Base-by-base conservation (phyloP, 2,888 invertebrate genomes). In the Malthinus seriepunctatus region DNA sequence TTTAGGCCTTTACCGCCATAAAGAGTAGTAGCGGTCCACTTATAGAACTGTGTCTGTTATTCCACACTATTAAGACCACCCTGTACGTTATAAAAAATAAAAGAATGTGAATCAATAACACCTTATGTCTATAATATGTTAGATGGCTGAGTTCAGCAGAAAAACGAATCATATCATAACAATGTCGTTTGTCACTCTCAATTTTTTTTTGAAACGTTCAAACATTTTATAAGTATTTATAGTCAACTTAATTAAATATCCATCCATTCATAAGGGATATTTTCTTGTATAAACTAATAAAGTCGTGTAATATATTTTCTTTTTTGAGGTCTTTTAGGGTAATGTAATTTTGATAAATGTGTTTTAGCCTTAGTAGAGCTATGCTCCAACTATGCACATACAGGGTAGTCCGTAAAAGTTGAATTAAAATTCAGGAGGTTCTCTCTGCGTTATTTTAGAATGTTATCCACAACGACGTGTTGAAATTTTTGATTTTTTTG, bases 321-420 rank as follows among this genome's bases (percentile, higher is more conserved):
- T 39, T 42, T 31, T 32, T 39, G 46, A n/a, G 33, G 23, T 23
- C 9, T 32, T 46, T 46, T 12, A 11, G n/a, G 38, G 50, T 38
- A 31, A 11, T 53, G 49, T 49, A 55, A 50, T 50, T 50, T 56
- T 50, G 50, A 56, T 46, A 45, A 51, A 55, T 42, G 56, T 42
- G 12, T 49, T 42, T 15, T 23, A 23, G 23, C 23, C 23, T 23
- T 23, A 23, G 23, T 23, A 23, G 23, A 23, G 23, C 23, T 23
- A 23, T 2, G 5, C 23, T 23, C n/a, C n/a, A n/a, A n/a, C n/a
- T n/a, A n/a, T n/a, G n/a, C n/a, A n/a, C n/a, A n/a, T n/a, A n/a
- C n/a, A n/a, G n/a, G n/a, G n/a, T n/a, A n/a, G n/a, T n/a, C n/a
- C n/a, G n/a, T n/a, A n/a, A n/a, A n/a, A n/a, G n/a, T n/a, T n/a